Evolutionary conservation across 2,797 vertebrate species (phyloP), one percentile per base, ranked within the genome.

Genomic region (Denticeps clupeoides): DNA sequence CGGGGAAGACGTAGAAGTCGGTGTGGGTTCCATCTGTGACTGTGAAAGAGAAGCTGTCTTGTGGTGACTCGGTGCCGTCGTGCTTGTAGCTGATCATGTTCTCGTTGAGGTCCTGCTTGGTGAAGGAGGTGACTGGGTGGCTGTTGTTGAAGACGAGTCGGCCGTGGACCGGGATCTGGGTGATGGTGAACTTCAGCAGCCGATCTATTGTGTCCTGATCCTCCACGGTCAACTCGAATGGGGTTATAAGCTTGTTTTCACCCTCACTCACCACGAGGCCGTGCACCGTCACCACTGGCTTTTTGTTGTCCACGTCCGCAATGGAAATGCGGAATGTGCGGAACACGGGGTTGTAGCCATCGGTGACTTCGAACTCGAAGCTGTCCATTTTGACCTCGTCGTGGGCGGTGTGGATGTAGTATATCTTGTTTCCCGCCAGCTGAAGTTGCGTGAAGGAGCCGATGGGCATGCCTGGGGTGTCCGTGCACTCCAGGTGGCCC

Each of bases 381-480:
- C 93, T 96, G 63, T 98, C 94, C 89, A 90, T 94, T 75, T 93
- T 98, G 6, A 91, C 80, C 55, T 97, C 94, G 1, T 98, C 94
- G 9, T 93, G 89, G 0, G 90, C 79, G 0, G 92, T 98, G 67
- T 98, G 94, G 54, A 93, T 87, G 62, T 98, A 98, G 70, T 89
- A 94, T 60, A 98, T 37, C 72, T 98, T 98, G 79, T 85, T 98
- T 12, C 94, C 94, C 9, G 94, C 94, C 49, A 98, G 77, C 21
- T 94, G 84, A 11, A 98, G 87, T 53, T 98, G 94, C 31, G 87
- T 90, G 65, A 98, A 98, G 15, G 89, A 89, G 1, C 81, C 80
- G 52, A 98, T 86, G 38, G 90, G 80, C 53, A 84, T 73, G 3
- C 89, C 89, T 2, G 84, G 85, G 2, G 73, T 78, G 62, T 97